Evolutionary conservation across 2,888 invertebrate species (phyloP).

Genomic region (Perizoma flavofasciatum): DNA sequence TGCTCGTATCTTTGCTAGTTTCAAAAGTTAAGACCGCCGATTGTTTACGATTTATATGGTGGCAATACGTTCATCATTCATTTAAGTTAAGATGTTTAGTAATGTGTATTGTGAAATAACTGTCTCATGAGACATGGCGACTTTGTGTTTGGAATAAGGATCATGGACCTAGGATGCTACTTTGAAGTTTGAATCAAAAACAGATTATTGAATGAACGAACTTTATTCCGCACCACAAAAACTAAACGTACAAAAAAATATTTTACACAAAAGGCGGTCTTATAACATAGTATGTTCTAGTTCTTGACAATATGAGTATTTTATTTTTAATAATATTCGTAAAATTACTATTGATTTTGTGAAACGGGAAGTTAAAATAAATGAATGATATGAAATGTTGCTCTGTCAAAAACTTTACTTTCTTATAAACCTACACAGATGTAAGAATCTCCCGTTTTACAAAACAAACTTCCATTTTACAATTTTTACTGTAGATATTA

Average conservation of each 20-base stretch:
- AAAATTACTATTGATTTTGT: no score
- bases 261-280: slow-evolving; percentile 25
- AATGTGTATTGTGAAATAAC: not conserved
- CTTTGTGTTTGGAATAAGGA: slow-evolving; percentile 20
- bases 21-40: slow-evolving; percentile 23
- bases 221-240: slow-evolving; percentile 29
- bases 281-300: slow-evolving; percentile 16
- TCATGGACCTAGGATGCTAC: slow-evolving; percentile 23
- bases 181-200: slow-evolving; percentile 19
- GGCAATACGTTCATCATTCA: slow-evolving; percentile 10
- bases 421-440: no score
- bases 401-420: no score
- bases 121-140: not conserved
- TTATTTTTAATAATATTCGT: no score
- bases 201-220: slow-evolving; percentile 24
- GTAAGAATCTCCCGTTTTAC: no score
- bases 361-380: no score
- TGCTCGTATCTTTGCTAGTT: no score
- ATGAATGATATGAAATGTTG: no score
- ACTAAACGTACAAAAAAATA: slow-evolving; percentile 18
- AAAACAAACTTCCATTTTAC: no score
- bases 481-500: no score
- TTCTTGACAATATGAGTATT: slow-evolving; percentile 16
- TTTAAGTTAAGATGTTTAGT: not conserved
- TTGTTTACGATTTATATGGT: slow-evolving; percentile 9